Base-by-base conservation (phyloP, 2,113 vertebrate genomes). In the Donacobius atricapilla region DNA sequence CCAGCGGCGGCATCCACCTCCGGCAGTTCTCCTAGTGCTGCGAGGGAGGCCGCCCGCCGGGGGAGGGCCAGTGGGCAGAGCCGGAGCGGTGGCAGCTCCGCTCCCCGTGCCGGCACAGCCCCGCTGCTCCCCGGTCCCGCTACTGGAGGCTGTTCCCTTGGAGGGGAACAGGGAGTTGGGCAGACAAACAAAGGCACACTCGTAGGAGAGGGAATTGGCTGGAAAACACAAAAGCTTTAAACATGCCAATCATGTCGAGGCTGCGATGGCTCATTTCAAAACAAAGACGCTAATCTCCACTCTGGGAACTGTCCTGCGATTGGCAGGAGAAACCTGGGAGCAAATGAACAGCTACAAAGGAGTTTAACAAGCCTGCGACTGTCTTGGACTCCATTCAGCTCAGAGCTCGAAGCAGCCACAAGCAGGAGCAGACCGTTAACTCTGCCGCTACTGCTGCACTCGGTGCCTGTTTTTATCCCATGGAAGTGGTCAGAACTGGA, bases 211-310 rank as follows among this genome's bases (percentile, higher is more conserved):
- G 12, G 73, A 91, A 72, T 7, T 69, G 48, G 51, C 65, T 94
- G 40, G 57, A 68, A 93, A 86, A 89, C 83, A 93, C 89, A 94
- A 89, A 92, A 93, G 93, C 73, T 39, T 61, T 57, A 44, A 91
- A 71, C 83, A 40, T 16, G 72, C 48, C 69, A 78, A 73, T 80
- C 42, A 10, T 10, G 33, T 48, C 4, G 19, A 93, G 82, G 44
- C 78, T 6, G 1, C 1, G 30, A 51, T 33, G 44, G 80, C 63
- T 95, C 35, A 30, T 83, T 93, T 66, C 68, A 83, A 77, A 87
- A 80, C n/a, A 45, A 92, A 72, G 72, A 85, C 44, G 4, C 53
- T 42, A 45, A 84, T 66, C 81, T 87, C 28, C 23, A 11, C 77
- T 48, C 56, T 40, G 53, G 64, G 93, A 89, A 84, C 71, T 51